Percentiles rank a stretch among this genome's conserved stretches.
Evolutionary conservation across 2,113 vertebrate species (phyloP).

Genomic region (Bothrops jararaca): DNA sequence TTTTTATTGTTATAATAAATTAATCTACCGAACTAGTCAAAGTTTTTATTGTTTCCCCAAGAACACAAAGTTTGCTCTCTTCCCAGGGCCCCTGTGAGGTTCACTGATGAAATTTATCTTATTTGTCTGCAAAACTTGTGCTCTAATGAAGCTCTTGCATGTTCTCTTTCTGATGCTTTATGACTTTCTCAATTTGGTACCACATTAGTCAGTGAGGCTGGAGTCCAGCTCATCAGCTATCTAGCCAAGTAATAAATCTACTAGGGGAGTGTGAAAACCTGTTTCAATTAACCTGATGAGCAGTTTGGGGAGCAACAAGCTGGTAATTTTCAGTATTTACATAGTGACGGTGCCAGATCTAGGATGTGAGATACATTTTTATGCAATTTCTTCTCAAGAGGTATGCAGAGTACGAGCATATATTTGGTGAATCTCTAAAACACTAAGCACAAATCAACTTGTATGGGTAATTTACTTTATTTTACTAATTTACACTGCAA

Average conservation of each 20-base stretch:
- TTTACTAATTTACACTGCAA: neutral
- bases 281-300: slow-evolving; percentile 49
- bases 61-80: neutral
- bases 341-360: slow-evolving; percentile 43
- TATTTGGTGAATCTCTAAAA: slow-evolving; percentile 5
- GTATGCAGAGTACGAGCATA: slow-evolving; percentile 26
- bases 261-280: slow-evolving; percentile 45
- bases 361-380: slow-evolving; percentile 46
- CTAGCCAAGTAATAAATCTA: slow-evolving; percentile 52
- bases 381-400: slow-evolving; percentile 48
- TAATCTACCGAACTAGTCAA: slow-evolving; percentile 34
- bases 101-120: slow-evolving; percentile 43
- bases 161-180: slow-evolving; percentile 50
- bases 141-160: slow-evolving; percentile 19
- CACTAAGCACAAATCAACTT: neutral
- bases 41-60: neutral
- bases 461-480: neutral
- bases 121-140: slow-evolving; percentile 39
- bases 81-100: slow-evolving; percentile 1
- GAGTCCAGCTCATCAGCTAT: slow-evolving; percentile 54
- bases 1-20: slow-evolving; percentile 49
- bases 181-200: slow-evolving; percentile 51
- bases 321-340: slow-evolving; percentile 39
- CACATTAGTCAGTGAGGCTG: slow-evolving; percentile 42
- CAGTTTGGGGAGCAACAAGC: slow-evolving; percentile 45